Percentiles rank a stretch among this genome's conserved stretches.
Evolutionary conservation across 2,888 invertebrate species (phyloP).

Genomic region (Ypsolopha sequella): DNA sequence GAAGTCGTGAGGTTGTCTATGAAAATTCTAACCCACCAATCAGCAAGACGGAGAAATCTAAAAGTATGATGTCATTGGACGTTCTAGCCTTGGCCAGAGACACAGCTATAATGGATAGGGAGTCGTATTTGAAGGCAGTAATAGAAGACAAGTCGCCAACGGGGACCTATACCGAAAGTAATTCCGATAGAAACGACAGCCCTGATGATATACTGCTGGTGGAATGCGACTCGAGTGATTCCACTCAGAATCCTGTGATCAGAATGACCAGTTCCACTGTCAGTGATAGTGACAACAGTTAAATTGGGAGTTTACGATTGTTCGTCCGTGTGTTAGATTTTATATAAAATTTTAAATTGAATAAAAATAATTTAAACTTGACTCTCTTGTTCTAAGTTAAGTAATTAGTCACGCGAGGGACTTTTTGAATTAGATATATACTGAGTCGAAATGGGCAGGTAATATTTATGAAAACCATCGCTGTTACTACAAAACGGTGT

Average conservation of each 20-base stretch:
- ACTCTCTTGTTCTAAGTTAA: no score
- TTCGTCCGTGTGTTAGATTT: no score
- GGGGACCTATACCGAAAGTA: conserved; percentile 59
- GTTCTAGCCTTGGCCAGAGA: conserved; percentile 54
- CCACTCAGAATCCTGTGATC: conserved; percentile 56
- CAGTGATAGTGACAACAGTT: conserved; percentile 59
- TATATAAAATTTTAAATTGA: background rate
- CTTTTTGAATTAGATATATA: no score
- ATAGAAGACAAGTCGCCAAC: conserved; percentile 62
- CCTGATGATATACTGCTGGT: conserved; percentile 63
- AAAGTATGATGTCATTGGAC: conserved; percentile 63
- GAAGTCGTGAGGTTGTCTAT: conserved; percentile 47
- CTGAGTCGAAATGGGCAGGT: no score
- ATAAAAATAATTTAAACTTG: background rate
- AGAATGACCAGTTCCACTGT: conserved; percentile 60
- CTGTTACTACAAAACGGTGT: no score
- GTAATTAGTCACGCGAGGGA: no score
- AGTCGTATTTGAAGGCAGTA: conserved; percentile 58
- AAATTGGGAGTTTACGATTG: conserved; percentile 13
- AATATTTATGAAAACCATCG: no score
- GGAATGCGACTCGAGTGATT: conserved; percentile 61
- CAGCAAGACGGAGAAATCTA: conserved; percentile 46
- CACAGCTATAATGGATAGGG: conserved; percentile 48
- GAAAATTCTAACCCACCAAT: conserved; percentile 44
- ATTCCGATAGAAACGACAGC: conserved; percentile 57